Base-by-base conservation (phyloP, 1,140 invertebrate genomes). In the Drosophila erecta region DNA sequence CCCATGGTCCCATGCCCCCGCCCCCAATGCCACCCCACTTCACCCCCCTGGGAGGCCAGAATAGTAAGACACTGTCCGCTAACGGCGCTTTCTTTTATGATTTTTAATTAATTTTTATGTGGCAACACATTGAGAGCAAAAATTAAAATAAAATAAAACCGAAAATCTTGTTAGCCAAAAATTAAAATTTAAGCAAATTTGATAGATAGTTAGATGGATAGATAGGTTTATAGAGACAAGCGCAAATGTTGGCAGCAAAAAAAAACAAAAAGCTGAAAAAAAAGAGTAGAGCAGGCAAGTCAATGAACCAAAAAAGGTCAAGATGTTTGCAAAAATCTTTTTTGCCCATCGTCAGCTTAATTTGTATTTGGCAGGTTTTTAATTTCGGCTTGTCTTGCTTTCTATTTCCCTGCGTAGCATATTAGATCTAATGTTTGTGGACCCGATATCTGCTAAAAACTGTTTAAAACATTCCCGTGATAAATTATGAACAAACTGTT, bases 241-340 rank as follows among this genome's bases (percentile, higher is more conserved):
- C 30, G 10, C 27, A 38, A n/a, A 22, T 47, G 30, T 49, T 54
- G 20, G 30, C 57, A 65, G 49, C 49, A 50, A 49, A 12, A 27
- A 54, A 44, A 53, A 20, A 43, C 20, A 14, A 24, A 24, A 24
- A 24, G 4, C 4, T 4, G 24, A 4, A 24, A 59, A 41, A 44
- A 55, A 40, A 44, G 41, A 64, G 8, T 33, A 55, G 43, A 38
- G 33, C 46, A 35, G 4, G 17, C 40, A 57, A 86, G 81, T 85
- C 81, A 86, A 74, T 86, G 81, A 85, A 85, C 81, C 69, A 85
- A 74, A 86, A 79, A 78, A 86, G 81, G 81, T 85, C 77, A 85
- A 86, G 73, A 71, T 73, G 73, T 60, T 59, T 51, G 47, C 27
- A 73, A 85, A 85, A 85, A 66, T 67, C 57, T 84, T 67, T 46